A percentile compares a stretch with the other conserved stretches of the same genome.
Evolutionary conservation across 1,140 invertebrate genomes (phyloP).

Genomic region (Triops longicaudatus): DNA sequence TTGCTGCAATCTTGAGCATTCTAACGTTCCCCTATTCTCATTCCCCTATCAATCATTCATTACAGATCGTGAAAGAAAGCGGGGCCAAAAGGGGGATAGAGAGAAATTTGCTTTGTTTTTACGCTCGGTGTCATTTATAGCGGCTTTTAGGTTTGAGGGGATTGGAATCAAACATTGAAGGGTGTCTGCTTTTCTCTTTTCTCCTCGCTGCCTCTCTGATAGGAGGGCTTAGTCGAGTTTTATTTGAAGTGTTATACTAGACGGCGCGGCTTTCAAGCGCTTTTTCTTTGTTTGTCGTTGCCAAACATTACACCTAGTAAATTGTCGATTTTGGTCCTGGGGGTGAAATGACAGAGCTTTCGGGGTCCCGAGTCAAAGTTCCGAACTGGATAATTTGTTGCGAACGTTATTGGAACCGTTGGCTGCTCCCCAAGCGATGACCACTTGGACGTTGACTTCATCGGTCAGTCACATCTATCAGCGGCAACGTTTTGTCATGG

Average conservation of each 20-base stretch:
- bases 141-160: neutral
- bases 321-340: neutral
- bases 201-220: neutral
- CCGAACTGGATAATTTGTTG: constrained; percentile 12
- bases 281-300: neutral
- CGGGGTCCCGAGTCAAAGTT: neutral
- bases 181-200: neutral
- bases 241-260: too few relatives aligned
- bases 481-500: neutral
- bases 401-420: neutral
- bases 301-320: neutral
- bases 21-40: neutral
- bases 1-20: neutral
- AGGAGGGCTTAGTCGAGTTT: too few relatives aligned
- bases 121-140: neutral
- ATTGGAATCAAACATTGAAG: neutral
- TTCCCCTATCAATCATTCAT: constrained; percentile 4
- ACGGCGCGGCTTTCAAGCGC: neutral
- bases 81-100: neutral
- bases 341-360: neutral
- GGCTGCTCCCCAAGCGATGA: neutral
- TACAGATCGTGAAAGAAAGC: neutral
- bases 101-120: neutral
- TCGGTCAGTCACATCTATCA: neutral
- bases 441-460: neutral